Base-by-base conservation (phyloP, 2,888 invertebrate genomes). In the Tigriopus californicus region DNA sequence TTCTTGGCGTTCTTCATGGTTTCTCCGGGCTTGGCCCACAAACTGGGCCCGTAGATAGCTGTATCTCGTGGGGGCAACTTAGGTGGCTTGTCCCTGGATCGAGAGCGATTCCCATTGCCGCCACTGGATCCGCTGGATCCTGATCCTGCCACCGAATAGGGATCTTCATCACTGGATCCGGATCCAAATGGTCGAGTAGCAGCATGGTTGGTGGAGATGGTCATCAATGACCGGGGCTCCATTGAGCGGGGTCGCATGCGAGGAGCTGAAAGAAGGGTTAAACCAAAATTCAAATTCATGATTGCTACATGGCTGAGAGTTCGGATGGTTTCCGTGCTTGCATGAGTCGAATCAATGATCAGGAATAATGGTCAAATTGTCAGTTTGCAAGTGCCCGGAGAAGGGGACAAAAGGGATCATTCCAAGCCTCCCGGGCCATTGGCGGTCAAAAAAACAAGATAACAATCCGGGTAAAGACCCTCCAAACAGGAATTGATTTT, bases 21-120 rank as follows among this genome's bases (percentile, higher is more conserved):
- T 33, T 33, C 33, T 33, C 33, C 33, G 12, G 58, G 48, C n/a
- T 33, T 24, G 6, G 58, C 49, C 58, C 51, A 51, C 11, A 58
- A 40, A 33, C 25, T 25, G n/a, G 48, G 22, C 15, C 58, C 62
- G 65, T 84, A 82, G 64, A 82, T 77, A 60, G 65, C 65, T 61
- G 83, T 85, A 71, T 90, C 90, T 70, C 91, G 77, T 22, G 91
- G 90, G 57, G 91, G 90, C 68, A 91, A 76, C 73, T 90, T 90
- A 12, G 91, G 91, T 58, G 90, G 90, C 72, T 84, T 85, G 69
- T 90, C 89, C 42, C 62, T 61, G 11, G 61, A 63, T 44, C 33
- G 18, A n/a, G n/a, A 13, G 18, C 51, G 24, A 20, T 57, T 57
- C 8, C 18, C 24, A 24, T 58, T 58, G 13, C 55, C 55, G 10